Percentiles rank a stretch among this genome's conserved stretches.
Evolutionary conservation across 2,888 invertebrate genomes (phyloP).

Genomic region (Acleris literana): DNA sequence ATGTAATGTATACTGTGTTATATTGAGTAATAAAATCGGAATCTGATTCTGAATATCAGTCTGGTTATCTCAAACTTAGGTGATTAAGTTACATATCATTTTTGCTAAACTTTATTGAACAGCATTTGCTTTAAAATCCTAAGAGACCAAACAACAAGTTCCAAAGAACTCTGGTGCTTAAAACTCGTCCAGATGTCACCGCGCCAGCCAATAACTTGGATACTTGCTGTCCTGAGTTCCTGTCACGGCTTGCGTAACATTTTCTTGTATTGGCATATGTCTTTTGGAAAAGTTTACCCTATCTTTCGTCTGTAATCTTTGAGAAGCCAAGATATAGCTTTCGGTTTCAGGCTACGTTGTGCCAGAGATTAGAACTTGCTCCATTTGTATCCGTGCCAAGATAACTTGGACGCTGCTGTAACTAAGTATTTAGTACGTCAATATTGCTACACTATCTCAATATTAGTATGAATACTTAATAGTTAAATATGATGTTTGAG

Average conservation of each 20-base stretch:
- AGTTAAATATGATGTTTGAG: not conserved
- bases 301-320: slow-evolving; percentile 1
- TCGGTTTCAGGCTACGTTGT: slow-evolving; percentile 8
- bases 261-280: not conserved
- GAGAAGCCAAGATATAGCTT: slow-evolving; percentile 15
- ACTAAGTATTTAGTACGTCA: not conserved
- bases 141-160: slow-evolving; percentile 4
- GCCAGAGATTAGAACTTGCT: slow-evolving; percentile 29
- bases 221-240: slow-evolving; percentile 12
- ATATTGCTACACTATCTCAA: not conserved
- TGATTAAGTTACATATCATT: too few species aligned
- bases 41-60: too few species aligned
- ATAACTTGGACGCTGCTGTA: slow-evolving; percentile 9
- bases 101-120: too few species aligned
- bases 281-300: slow-evolving; percentile 14
- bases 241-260: slow-evolving; percentile 2
- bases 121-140: slow-evolving; percentile 18
- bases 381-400: slow-evolving; percentile 33
- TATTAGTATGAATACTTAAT: not conserved
- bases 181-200: slow-evolving; percentile 19
- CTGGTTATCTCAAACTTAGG: too few species aligned
- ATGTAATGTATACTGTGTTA: too few species aligned
- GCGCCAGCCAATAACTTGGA: slow-evolving; percentile 14
- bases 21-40: too few species aligned
- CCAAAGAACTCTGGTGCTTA: not conserved